phyloP scores from a whole-genome alignment of 2,888 invertebrate genomes.

The Euclidia mi region DNA sequence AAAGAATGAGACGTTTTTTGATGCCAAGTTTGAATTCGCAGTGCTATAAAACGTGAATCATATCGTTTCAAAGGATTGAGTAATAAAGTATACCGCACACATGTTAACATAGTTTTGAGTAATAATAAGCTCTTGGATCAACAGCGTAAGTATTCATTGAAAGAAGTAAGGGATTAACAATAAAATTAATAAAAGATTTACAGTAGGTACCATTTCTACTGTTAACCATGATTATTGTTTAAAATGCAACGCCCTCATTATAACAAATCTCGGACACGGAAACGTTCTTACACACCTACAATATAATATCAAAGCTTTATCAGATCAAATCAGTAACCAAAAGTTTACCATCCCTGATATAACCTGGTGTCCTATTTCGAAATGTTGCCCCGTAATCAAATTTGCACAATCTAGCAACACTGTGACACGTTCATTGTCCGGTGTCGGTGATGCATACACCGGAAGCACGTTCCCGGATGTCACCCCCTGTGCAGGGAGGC shows the following conservation, averaged over 20 bases:
- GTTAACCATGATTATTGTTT: no score
- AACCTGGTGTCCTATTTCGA: slow-evolving; percentile 44
- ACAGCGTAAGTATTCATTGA: no score
- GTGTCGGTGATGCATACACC: slow-evolving; percentile 50
- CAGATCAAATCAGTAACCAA: slow-evolving; percentile 28
- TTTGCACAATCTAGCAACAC: slow-evolving; percentile 52
- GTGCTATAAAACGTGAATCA: no score
- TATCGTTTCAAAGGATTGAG: no score
- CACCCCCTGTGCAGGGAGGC: slow-evolving; percentile 29
- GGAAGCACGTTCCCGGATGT: slow-evolving; percentile 57
- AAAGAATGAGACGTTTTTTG: no score
- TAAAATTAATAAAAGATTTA: no score
- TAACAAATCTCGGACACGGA: neutral
- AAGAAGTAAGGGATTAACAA: no score
- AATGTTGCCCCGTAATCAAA: slow-evolving; percentile 49
- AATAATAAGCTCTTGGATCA: no score
- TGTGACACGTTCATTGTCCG: slow-evolving; percentile 53
- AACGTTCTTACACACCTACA: neutral
- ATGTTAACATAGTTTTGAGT: no score
- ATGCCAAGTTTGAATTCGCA: no score
- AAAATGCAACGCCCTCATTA: neutral
- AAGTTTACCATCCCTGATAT: slow-evolving; percentile 15
- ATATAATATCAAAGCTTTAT: neutral
- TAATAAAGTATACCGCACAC: no score
- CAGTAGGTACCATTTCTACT: no score